These are phyloP conservation scores for Chaitophorus viminalis DNA, from an alignment of 2,888 invertebrate genomes.

Conservation along the genomic window DNA sequence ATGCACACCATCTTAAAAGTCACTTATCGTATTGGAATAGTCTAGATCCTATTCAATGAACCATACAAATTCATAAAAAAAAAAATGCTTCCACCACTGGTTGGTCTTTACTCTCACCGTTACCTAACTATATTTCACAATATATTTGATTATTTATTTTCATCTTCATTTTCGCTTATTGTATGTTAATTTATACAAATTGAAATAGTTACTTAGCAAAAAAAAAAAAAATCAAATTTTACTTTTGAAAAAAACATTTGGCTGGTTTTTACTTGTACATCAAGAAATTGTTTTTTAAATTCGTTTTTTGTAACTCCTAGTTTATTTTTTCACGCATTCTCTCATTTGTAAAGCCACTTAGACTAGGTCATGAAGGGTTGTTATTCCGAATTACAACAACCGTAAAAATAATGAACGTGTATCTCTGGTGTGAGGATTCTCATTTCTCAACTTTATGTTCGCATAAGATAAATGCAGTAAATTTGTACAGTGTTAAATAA, in stretches of 20 bases:
- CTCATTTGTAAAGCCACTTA: slow-evolving; percentile 15
- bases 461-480: background rate
- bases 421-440: background rate
- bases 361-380: slow-evolving; percentile 9
- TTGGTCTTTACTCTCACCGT: too few species aligned
- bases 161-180: too few species aligned
- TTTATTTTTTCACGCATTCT: background rate
- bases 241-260: background rate
- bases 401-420: slow-evolving; percentile 34
- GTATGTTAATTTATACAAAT: too few species aligned
- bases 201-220: background rate
- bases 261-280: background rate
- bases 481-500: slow-evolving; percentile 5
- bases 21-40: too few species aligned
- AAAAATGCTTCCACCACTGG: too few species aligned
- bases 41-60: too few species aligned
- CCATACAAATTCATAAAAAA: too few species aligned
- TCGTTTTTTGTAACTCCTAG: background rate
- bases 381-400: slow-evolving; percentile 12
- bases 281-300: background rate
- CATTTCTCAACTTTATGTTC: background rate
- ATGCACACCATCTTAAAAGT: too few species aligned
- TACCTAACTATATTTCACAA: too few species aligned
- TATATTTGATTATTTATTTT: too few species aligned
- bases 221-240: background rate